Conservation (phyloP, 2,113 vertebrate species). For the Odobenus rosmarus region DNA sequence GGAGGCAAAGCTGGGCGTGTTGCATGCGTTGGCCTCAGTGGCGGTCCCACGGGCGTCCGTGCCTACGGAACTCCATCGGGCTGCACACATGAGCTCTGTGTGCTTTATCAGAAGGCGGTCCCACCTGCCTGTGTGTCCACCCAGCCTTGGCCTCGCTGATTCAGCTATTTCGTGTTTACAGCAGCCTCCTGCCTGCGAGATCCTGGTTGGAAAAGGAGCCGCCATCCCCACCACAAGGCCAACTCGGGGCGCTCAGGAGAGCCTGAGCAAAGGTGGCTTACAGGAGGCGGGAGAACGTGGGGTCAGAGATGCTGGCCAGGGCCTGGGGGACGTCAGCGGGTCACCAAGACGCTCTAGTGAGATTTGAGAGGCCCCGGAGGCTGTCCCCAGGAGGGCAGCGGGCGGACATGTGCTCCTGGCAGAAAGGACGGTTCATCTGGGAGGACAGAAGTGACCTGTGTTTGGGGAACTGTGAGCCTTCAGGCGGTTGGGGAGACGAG, state of each 20-base stretch:
- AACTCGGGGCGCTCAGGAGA: neutral
- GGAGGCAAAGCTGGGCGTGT: neutral
- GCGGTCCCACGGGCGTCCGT: fast-evolving
- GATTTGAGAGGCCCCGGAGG: neutral
- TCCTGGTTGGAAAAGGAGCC: neutral
- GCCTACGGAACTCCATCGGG: fast-evolving
- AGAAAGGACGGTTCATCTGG: neutral
- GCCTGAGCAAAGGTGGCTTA: too few species aligned
- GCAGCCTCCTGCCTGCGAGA: fast-evolving
- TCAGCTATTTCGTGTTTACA: fast-evolving
- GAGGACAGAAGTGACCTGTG: neutral
- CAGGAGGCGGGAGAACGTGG: fast-evolving
- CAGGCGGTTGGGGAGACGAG: fast-evolving
- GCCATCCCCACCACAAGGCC: fast-evolving
- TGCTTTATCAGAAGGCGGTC: fast-evolving
- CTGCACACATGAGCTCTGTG: fast-evolving
- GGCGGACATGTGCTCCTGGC: fast-evolving
- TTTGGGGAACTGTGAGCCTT: neutral
- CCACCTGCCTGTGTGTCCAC: fast-evolving
- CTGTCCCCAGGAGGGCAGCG: fast-evolving
- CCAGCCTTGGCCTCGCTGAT: neutral
- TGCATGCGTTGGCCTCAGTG: fast-evolving
- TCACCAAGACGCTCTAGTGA: neutral
- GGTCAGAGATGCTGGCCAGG: neutral
- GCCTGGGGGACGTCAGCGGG: neutral